Evolutionary conservation across 2,113 vertebrate species (phyloP).

Genomic region (Gobius niger): DNA sequence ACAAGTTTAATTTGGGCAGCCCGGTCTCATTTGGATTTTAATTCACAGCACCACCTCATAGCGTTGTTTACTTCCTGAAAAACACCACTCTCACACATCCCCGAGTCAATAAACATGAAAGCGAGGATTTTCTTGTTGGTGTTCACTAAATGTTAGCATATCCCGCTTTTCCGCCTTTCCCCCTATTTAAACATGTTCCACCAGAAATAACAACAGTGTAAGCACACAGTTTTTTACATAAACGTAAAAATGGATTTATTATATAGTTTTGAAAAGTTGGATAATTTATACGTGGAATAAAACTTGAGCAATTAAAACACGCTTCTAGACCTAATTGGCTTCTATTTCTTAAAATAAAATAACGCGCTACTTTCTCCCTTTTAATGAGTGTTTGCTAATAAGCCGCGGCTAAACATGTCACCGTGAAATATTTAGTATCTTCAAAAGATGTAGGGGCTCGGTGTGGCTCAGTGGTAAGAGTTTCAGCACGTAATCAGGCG

Average conservation of each 20-base stretch:
- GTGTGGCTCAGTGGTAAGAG: no score
- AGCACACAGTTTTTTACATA: neutral
- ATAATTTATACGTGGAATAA: conserved; percentile 22
- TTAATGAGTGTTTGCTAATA: neutral
- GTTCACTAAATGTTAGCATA: conserved; percentile 20
- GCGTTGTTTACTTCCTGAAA: conserved; percentile 18
- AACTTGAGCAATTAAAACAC: conserved; percentile 60
- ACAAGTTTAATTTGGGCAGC: neutral
- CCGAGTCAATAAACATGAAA: conserved; percentile 27
- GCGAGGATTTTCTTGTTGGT: conserved; percentile 29
- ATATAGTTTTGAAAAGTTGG: conserved; percentile 64
- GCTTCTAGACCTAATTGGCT: conserved; percentile 62
- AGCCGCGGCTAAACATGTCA: no score
- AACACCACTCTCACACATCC: conserved; percentile 8
- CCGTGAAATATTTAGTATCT: no score
- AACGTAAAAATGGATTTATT: neutral
- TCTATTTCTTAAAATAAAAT: conserved; percentile 34
- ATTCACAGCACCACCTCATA: conserved; percentile 3
- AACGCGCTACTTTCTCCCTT: neutral
- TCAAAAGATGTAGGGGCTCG: no score
- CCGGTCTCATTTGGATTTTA: neutral
- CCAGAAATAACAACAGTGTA: conserved; percentile 9
- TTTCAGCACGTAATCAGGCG: no score
- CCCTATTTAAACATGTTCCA: conserved; percentile 29
- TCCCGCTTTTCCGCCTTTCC: conserved; percentile 33